Conservation (phyloP, 1,140 invertebrate genomes). For the Capitella teleta region DNA sequence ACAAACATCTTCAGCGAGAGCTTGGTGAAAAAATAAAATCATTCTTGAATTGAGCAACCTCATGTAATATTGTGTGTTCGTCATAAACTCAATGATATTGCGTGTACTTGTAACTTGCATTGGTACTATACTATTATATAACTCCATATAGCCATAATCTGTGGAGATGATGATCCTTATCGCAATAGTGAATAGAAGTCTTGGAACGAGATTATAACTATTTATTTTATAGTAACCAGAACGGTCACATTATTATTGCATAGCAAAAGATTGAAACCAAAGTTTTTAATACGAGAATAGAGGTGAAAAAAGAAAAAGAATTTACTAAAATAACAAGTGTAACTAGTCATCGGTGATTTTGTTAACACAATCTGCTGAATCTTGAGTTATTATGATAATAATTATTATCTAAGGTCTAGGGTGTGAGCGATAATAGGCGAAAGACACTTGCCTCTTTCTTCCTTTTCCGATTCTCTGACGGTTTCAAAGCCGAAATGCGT, state of each 20-base stretch:
- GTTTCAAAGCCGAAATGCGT: conserved; percentile 14
- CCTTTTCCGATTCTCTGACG: conserved; percentile 13
- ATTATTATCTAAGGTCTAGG: not conserved
- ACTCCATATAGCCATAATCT: too few relatives aligned
- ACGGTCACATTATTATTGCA: not conserved
- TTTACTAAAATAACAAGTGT: too few relatives aligned
- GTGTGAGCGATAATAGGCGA: conserved; percentile 1
- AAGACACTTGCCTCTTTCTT: conserved; percentile 6
- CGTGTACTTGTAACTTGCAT: not conserved
- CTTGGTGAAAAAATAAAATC: not conserved
- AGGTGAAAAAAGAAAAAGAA: not conserved
- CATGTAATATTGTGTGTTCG: not conserved
- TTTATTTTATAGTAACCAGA: not conserved
- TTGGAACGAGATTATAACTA: too few relatives aligned
- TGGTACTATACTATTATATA: too few relatives aligned
- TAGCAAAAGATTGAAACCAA: not conserved
- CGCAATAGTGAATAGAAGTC: too few relatives aligned
- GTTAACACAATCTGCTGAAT: not conserved
- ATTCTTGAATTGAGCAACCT: not conserved
- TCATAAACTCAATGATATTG: not conserved
- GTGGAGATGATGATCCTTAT: too few relatives aligned
- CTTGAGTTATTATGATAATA: not conserved
- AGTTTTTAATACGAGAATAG: not conserved
- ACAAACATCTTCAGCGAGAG: not conserved
- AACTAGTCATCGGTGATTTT: not conserved